A percentile compares a stretch with the other conserved stretches of the same genome.
These are phyloP conservation scores for Zygaena filipendulae DNA, from an alignment of 2,888 invertebrate genomes.

Conservation along the genomic window DNA sequence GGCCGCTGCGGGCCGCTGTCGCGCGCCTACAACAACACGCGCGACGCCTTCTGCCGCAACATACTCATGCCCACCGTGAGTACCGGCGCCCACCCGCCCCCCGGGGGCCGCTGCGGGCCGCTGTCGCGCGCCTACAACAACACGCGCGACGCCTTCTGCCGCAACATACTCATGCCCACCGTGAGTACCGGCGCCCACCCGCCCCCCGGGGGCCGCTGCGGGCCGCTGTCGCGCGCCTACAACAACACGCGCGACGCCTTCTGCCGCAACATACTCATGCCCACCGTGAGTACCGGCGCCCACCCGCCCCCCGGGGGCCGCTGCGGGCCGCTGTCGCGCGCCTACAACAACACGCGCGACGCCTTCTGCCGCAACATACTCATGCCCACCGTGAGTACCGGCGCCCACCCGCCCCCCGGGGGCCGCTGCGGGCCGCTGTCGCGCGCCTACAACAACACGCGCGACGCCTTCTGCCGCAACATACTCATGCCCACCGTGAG, in stretches of 20 bases:
- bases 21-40: conserved; percentile 79
- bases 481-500: conserved; percentile 87
- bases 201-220: not conserved
- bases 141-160: conserved; percentile 80
- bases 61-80: conserved; percentile 87
- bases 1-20: conserved; percentile 23
- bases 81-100: conserved; percentile 17
- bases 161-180: conserved; percentile 83
- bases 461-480: conserved; percentile 81
- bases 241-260: conserved; percentile 80
- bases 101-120: not conserved
- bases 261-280: conserved; percentile 85
- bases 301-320: not conserved
- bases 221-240: conserved; percentile 68
- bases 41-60: conserved; percentile 81
- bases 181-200: conserved; percentile 63
- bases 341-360: conserved; percentile 81
- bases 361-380: conserved; percentile 83
- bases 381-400: conserved; percentile 81
- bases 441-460: conserved; percentile 79
- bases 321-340: conserved; percentile 45
- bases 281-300: conserved; percentile 74
- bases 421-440: conserved; percentile 73
- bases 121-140: conserved; percentile 77
- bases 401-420: not conserved